Evolutionary conservation across 2,797 vertebrate species (phyloP).

Genomic region (Nothura maculosa): DNA sequence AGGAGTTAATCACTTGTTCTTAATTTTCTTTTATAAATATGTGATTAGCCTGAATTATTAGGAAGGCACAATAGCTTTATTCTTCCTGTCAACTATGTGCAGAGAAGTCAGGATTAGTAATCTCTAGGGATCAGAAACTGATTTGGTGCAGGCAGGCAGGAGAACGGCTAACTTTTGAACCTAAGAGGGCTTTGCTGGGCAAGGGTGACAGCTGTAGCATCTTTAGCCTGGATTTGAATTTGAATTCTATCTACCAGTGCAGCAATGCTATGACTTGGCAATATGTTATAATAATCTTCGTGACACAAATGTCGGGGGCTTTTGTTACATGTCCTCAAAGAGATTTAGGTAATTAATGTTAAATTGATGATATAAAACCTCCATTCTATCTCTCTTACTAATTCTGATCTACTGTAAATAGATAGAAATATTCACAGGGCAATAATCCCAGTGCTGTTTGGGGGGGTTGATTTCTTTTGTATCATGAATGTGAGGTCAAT

Average conservation of each 20-base stretch:
- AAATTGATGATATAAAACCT: conserved; percentile 90
- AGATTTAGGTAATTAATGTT: conserved; percentile 93
- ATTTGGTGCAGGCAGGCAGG: conserved; percentile 91
- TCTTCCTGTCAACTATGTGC: conserved; percentile 87
- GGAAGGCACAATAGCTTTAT: conserved; percentile 83
- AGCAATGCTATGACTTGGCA: conserved; percentile 89
- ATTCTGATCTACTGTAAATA: conserved; percentile 86
- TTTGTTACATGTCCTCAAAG: conserved; percentile 89
- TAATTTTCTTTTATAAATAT: conserved; percentile 68
- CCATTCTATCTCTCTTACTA: conserved; percentile 84
- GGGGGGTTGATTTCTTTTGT: conserved; percentile 3
- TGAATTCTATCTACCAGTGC: conserved; percentile 91
- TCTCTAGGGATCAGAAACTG: conserved; percentile 83
- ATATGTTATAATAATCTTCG: conserved; percentile 89
- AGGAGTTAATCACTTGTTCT: conserved; percentile 45
- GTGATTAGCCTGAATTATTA: conserved; percentile 66
- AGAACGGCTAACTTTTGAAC: conserved; percentile 92
- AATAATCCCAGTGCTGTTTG: conserved; percentile 85
- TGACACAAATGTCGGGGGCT: conserved; percentile 89
- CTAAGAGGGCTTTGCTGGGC: conserved; percentile 89
- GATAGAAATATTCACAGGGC: conserved; percentile 87
- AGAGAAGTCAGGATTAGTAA: conserved; percentile 87
- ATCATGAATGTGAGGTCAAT: conserved; percentile 38
- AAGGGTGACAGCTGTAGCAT: conserved; percentile 90
- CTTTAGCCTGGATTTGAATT: conserved; percentile 92